Conservation (phyloP, 92 coral and sea anemone species). For the Ricordea florida region DNA sequence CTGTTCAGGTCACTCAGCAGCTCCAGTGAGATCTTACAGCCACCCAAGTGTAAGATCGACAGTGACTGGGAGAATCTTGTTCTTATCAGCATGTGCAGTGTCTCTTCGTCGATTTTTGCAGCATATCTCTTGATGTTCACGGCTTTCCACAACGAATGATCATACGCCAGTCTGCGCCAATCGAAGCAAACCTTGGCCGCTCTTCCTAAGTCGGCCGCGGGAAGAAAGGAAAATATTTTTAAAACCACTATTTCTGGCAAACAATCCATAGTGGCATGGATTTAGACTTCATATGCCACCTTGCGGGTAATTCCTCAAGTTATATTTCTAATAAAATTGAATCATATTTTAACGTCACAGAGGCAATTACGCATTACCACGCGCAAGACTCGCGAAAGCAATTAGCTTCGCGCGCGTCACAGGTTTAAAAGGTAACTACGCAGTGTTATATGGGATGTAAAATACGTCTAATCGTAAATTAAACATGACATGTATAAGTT, state of each 20-base stretch:
- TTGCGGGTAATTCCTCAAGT: background rate
- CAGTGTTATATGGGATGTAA: no score
- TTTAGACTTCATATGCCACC: constrained; percentile 15
- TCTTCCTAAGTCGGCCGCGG: constrained; percentile 81
- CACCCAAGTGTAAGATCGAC: constrained; percentile 72
- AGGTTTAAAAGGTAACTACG: no score
- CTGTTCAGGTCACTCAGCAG: constrained; percentile 82
- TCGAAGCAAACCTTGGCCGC: constrained; percentile 89
- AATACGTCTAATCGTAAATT: no score
- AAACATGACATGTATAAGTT: no score
- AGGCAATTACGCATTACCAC: no score
- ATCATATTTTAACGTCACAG: no score
- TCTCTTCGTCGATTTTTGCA: constrained; percentile 78
- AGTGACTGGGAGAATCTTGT: constrained; percentile 79
- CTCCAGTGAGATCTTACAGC: constrained; percentile 82
- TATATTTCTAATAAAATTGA: background rate
- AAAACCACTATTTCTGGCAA: constrained; percentile 93
- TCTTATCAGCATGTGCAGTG: constrained; percentile 82
- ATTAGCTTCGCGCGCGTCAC: no score
- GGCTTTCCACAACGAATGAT: constrained; percentile 91
- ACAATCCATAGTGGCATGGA: constrained; percentile 67
- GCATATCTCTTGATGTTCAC: constrained; percentile 88
- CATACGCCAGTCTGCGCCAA: constrained; percentile 96
- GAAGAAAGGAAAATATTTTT: constrained; percentile 84
- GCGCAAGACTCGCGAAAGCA: no score